Evolutionary conservation across 2,797 vertebrate genomes (phyloP).

Genomic region (Semotilus atromaculatus): DNA sequence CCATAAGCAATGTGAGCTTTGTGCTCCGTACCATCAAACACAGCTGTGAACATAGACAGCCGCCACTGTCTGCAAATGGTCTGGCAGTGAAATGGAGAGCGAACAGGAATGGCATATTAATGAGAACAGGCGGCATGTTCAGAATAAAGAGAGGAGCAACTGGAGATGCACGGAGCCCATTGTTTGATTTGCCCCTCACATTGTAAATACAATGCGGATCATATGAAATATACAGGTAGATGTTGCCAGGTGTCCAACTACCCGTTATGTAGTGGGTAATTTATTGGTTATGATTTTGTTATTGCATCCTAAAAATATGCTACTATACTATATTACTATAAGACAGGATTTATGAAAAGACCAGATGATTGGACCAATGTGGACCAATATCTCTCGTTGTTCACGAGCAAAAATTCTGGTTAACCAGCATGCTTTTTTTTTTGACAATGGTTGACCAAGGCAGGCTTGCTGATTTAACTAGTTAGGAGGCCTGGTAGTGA

Average conservation of each 20-base stretch:
- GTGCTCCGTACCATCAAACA: conserved; percentile 72
- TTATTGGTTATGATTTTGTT: not conserved
- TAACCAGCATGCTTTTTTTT: not conserved
- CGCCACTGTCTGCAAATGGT: conserved; percentile 72
- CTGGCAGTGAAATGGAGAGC: conserved; percentile 67
- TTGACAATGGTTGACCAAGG: not conserved
- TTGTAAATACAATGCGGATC: conserved; percentile 8
- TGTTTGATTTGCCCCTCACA: conserved; percentile 31
- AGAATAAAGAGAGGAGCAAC: conserved; percentile 55
- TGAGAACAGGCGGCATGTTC: conserved; percentile 61
- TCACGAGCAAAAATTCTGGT: not conserved
- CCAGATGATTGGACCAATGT: too few relatives aligned
- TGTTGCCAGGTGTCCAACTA: not conserved
- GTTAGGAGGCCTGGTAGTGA: not conserved
- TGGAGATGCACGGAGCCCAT: conserved; percentile 40
- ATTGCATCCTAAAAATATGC: not conserved
- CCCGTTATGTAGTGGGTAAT: not conserved
- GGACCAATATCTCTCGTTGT: not conserved
- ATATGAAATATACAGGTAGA: not conserved
- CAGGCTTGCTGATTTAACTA: not conserved
- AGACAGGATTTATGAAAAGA: not conserved
- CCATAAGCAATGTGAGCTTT: conserved; percentile 59
- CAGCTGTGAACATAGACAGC: conserved; percentile 77
- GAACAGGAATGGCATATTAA: conserved; percentile 74
- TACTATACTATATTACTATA: not conserved